Evolutionary conservation across 2,113 vertebrate genomes (phyloP), one percentile per base, ranked within the genome.

Genomic region (Pan troglodytes): DNA sequence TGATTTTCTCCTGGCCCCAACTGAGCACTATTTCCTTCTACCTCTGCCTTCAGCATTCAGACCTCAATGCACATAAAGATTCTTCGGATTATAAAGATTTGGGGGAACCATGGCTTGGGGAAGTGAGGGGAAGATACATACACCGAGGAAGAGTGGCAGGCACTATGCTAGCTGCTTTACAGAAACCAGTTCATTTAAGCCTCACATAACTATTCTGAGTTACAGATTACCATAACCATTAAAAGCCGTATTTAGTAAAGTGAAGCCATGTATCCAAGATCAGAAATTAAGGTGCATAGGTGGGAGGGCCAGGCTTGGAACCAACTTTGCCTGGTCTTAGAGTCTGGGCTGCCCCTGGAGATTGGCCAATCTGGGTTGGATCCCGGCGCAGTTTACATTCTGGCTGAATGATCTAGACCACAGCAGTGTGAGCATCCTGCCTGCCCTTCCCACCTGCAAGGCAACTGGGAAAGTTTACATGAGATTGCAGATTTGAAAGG

Each of bases 41-140:
- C 11, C 32, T 27, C 67, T 61, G 38, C 67, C 40, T 73, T 25
- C n/a, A 30, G 14, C 30, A 32, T 91, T 48, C 55, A 35, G 12
- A 55, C 9, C 57, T 22, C 38, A 59, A 16, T 8, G 11, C 20
- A 12, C 4, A 0, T 22, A 10, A 23, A 14, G 1, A 2, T 23
- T 59, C 20, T 40, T 1, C 8, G 81, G 67, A 12, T 30, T 7
- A 3, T 3, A 20, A 75, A 64, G 48, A 38, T 40, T 27, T 14
- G 20, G 18, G 59, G 35, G 59, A 70, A 27, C 17, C 38, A 7
- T 1, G 67, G n/a, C 22, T 57, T 38, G 50, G 1, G 73, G 55
- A 18, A 43, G 1, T 43, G 40, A 59, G 0, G 20, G 43, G 32
- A 70, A 48, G 22, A 82, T 48, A 45, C 16, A 25, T 32, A 23